Base-by-base conservation (phyloP, 2,888 invertebrate genomes). In the Acrocyrtus sp. region DNA sequence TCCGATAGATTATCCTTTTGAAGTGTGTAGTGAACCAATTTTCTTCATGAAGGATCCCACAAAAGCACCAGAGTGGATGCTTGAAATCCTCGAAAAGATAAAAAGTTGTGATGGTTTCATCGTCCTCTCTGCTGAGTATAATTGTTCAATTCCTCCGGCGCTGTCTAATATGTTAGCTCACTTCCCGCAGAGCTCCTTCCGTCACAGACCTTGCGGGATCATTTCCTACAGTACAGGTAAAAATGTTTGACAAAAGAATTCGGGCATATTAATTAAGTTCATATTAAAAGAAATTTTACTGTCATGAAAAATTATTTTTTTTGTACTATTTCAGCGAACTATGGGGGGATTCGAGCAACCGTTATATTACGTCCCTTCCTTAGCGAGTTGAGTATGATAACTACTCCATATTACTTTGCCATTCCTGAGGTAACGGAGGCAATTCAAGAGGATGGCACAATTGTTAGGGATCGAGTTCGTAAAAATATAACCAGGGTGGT, bases 81-180 rank as follows among this genome's bases (percentile, higher is more conserved):
- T 77, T 10, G 80, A 82, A 8, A 77, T 81, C 10, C 80, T 83
- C 63, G 65, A 78, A 15, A 75, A 80, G 19, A 82, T 84, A 24
- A 63, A 79, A 53, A 74, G 72, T 1, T 85, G 86, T 15, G 85
- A 86, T 80, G 86, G 83, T 2, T 84, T 82, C 69, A 81, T 86
- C n/a, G 80, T 86, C 21, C 82, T 86, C 17, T 83, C 84, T 2
- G 82, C 83, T 19, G 84, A 85, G 58, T 84, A 84, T 78, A 86
- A 86, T 78, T 83, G 84, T 80, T 81, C 82, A 43, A 82, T 85
- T 39, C 85, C 86, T 1, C 85, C 86, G 17, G 86, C 85, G 0
- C 83, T 87, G n/a, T 74, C 83, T 48, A 85, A 85, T 77, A 81
- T 85, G 82, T 51, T 86, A 76, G 84, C 85, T 79, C 85, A 86